Base-by-base conservation (phyloP, 1,140 invertebrate species). In the Pissodes strobi region DNA sequence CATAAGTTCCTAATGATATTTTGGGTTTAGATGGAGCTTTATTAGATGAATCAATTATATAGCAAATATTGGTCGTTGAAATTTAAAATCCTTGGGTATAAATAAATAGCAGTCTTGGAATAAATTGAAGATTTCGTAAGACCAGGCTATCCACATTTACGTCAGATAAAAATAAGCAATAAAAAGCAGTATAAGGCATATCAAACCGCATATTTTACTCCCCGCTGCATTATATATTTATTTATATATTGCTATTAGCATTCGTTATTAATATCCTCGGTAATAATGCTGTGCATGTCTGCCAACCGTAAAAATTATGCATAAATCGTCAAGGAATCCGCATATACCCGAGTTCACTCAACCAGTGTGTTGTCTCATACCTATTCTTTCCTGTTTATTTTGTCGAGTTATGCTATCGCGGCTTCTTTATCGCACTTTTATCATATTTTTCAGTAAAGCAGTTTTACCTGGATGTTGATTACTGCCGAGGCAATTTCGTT, bases 301-400 rank as follows among this genome's bases (percentile, higher is more conserved):
- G 18, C 18, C 21, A 13, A 56, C 18, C 53, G 19, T 56, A 43
- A 56, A 56, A 56, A 41, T 41, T 56, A 56, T 56, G 53, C 53
- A 12, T 41, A 56, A 53, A 41, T 56, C 38, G 37, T 13, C 37
- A 56, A 43, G 37, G 53, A 56, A 56, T 56, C 19, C 53, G 53
- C 23, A 12, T 30, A 30, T 37, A n/a, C 49, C 15, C 53, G 38
- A 56, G 53, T 56, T 56, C 53, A 56, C 37, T 56, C 37, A 56
- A 56, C 53, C 53, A 15, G 19, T 43, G 39, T 43, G 8, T 43
- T 15, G 39, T 9, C 12, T 43, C 17, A 43, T 43, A n/a, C 30
- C 30, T 34, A 8, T 34, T 34, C 6, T 37, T 34, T 22, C 49
- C 18, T 15, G 25, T 53, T 53, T 34, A 30, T 37, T n/a, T 30